Conservation (phyloP, 2,888 invertebrate species). For the Altica lythri region DNA sequence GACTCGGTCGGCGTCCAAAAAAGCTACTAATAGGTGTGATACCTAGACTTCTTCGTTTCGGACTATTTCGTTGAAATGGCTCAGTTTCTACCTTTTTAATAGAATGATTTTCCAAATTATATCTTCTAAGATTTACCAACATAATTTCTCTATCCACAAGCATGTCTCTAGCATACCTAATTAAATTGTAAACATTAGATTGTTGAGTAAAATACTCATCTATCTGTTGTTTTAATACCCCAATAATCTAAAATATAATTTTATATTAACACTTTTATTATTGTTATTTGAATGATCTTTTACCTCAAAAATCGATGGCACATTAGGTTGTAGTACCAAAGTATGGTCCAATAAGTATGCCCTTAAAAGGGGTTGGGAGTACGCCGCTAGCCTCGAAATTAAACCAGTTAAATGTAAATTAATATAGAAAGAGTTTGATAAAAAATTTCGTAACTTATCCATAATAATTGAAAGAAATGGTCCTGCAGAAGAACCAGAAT, state of each 20-base stretch:
- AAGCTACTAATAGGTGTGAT: conserved; percentile 73
- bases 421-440: conserved; percentile 81
- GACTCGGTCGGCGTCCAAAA: conserved; percentile 63
- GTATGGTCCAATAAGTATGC: conserved; percentile 86
- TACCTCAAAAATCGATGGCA: conserved; percentile 90
- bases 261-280: no score
- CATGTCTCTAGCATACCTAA: conserved; percentile 79
- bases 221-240: conserved; percentile 81
- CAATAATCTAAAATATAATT: conserved; percentile 71
- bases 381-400: conserved; percentile 82
- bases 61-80: conserved; percentile 68
- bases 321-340: conserved; percentile 85
- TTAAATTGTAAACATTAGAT: conserved; percentile 65
- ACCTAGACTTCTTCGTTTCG: conserved; percentile 77
- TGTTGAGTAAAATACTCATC: conserved; percentile 74
- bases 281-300: no score
- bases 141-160: conserved; percentile 80
- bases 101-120: conserved; percentile 58
- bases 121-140: conserved; percentile 71
- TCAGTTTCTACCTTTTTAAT: conserved; percentile 48
- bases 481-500: conserved; percentile 62
- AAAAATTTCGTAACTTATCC: conserved; percentile 80
- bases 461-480: conserved; percentile 82
- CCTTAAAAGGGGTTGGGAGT: conserved; percentile 86
- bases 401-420: conserved; percentile 89